phyloP scores from a whole-genome alignment of 1,140 invertebrate species.

The Rhagoletis zephyria region DNA sequence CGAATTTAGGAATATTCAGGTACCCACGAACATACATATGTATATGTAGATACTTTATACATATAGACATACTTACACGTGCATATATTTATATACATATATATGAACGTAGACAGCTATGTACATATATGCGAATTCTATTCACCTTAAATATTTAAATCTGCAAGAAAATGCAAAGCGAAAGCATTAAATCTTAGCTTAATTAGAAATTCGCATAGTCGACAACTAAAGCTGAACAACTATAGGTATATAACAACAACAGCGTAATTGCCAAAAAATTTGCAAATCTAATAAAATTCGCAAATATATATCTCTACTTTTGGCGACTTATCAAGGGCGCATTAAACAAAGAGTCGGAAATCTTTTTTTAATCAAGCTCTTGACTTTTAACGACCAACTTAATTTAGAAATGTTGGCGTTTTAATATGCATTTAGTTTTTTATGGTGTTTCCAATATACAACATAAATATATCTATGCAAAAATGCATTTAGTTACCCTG shows the following conservation, averaged over 20 bases:
- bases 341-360: neutral
- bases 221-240: neutral
- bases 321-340: slow-evolving; percentile 33
- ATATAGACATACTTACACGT: neutral
- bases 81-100: neutral
- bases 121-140: slow-evolving; percentile 3
- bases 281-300: slow-evolving; percentile 15
- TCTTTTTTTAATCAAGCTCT: neutral
- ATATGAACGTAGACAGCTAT: neutral
- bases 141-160: slow-evolving; percentile 18
- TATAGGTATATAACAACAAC: neutral
- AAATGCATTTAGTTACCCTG: too few relatives aligned
- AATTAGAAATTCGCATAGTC: slow-evolving; percentile 19
- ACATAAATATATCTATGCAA: too few relatives aligned
- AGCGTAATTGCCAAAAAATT: neutral
- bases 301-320: neutral
- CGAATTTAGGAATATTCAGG: too few relatives aligned
- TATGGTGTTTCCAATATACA: too few relatives aligned
- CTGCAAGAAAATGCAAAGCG: slow-evolving; percentile 18
- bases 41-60: neutral
- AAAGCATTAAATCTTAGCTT: slow-evolving; percentile 37
- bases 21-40: neutral
- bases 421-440: too few relatives aligned
- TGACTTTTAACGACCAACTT: neutral
- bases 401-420: neutral